Percentiles rank a stretch among this genome's conserved stretches.
These are phyloP conservation scores for Apamea epomidion DNA, from an alignment of 2,888 invertebrate species.

Conservation along the genomic window DNA sequence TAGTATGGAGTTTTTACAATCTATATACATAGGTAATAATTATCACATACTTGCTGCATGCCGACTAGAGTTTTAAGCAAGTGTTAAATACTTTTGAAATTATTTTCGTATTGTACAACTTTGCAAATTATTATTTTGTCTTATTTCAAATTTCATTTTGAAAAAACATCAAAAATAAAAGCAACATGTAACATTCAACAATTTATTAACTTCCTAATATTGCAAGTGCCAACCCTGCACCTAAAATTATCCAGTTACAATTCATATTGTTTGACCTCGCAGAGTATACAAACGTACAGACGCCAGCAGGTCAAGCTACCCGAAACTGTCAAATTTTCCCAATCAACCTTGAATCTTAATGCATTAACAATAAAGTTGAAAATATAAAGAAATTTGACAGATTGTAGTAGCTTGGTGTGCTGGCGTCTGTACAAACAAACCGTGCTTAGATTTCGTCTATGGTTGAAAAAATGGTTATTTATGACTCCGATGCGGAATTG, in stretches of 20 bases:
- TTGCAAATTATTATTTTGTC: neutral
- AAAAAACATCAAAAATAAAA: neutral
- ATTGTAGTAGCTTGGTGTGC: too few species aligned
- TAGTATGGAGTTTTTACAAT: neutral
- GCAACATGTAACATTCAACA: neutral
- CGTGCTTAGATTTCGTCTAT: constrained; percentile 41
- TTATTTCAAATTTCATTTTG: fast-evolving
- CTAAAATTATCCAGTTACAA: constrained; percentile 43
- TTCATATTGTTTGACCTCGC: constrained; percentile 60
- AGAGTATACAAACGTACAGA: constrained; percentile 40
- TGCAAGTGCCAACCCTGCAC: constrained; percentile 41
- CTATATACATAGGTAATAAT: neutral
- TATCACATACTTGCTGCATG: neutral
- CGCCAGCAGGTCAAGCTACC: too few species aligned
- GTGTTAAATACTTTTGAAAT: neutral
- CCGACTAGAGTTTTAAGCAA: neutral
- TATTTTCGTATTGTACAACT: neutral
- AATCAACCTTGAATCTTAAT: too few species aligned
- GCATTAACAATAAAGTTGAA: too few species aligned
- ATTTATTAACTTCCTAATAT: too few species aligned
- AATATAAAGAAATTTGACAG: too few species aligned
- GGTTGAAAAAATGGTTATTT: constrained; percentile 53
- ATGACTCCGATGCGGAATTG: constrained; percentile 57
- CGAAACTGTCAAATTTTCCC: too few species aligned
- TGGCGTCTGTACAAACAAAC: too few species aligned